Percentiles rank a stretch among this genome's conserved stretches.
These are phyloP conservation scores for Trichonephila inaurata DNA, from an alignment of 1,140 invertebrate genomes.

Conservation along the genomic window DNA sequence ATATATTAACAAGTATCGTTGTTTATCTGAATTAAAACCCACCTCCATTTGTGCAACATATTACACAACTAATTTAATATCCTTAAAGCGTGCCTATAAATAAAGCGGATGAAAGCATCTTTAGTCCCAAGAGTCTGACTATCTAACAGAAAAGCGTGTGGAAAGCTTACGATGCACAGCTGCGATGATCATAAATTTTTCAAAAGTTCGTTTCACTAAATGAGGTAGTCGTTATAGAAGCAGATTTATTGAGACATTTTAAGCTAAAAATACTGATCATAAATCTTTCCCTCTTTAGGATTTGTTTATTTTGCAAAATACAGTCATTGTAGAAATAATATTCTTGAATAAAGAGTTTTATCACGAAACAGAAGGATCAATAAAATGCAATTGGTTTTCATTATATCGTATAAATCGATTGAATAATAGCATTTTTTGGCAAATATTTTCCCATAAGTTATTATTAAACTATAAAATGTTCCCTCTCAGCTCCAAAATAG, in stretches of 20 bases:
- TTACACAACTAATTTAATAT: constrained; percentile 9
- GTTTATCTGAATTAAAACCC: background rate
- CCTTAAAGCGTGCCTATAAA: constrained; percentile 45
- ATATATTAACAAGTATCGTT: background rate
- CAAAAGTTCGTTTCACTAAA: constrained; percentile 66
- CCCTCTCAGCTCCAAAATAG: too few relatives aligned
- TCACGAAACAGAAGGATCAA: too few relatives aligned
- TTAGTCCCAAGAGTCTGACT: background rate
- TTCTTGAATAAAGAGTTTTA: too few relatives aligned
- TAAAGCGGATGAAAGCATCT: constrained; percentile 29
- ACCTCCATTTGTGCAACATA: constrained; percentile 18
- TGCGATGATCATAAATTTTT: constrained; percentile 62
- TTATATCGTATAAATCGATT: too few relatives aligned
- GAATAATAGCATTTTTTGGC: too few relatives aligned
- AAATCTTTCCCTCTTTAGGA: constrained; percentile 34
- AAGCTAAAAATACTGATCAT: constrained; percentile 56
- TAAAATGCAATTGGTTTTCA: too few relatives aligned
- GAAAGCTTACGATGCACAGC: constrained; percentile 45
- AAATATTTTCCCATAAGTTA: too few relatives aligned
- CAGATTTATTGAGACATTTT: constrained; percentile 66
- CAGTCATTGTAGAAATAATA: too few relatives aligned
- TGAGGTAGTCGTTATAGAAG: constrained; percentile 52
- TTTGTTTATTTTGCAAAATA: background rate
- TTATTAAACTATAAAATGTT: too few relatives aligned
- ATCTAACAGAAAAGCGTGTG: constrained; percentile 18